A percentile compares a stretch with the other conserved stretches of the same genome.
phyloP scores from a whole-genome alignment of 2,113 vertebrate species.

The Serinus canaria region DNA sequence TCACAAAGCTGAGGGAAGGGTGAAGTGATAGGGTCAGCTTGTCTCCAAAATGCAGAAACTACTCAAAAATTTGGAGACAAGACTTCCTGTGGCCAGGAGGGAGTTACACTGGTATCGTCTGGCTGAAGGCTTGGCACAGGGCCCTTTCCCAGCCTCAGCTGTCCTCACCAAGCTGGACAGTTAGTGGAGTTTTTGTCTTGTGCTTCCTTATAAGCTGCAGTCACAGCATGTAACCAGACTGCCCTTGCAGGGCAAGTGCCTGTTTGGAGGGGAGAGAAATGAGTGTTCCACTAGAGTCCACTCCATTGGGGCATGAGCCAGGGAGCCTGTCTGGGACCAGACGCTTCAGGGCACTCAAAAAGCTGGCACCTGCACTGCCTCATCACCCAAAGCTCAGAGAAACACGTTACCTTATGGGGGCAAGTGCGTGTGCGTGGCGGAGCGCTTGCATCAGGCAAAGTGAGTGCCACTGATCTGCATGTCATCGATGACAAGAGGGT shows the following conservation, averaged over 20 bases:
- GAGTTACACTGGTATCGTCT: not conserved
- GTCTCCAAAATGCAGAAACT: not conserved
- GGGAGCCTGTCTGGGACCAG: rapidly evolving
- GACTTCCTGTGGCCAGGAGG: rapidly evolving
- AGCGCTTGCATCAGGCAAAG: not conserved
- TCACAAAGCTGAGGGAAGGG: not conserved
- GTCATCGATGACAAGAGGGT: not conserved
- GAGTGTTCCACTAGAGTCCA: not conserved
- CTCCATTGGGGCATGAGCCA: not conserved
- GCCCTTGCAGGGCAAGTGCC: not conserved
- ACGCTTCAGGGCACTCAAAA: rapidly evolving
- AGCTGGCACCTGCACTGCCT: rapidly evolving
- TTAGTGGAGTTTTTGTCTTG: not conserved
- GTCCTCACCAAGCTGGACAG: not conserved
- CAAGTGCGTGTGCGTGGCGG: rapidly evolving
- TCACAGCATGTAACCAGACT: rapidly evolving
- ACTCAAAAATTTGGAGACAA: not conserved
- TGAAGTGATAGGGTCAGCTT: not conserved
- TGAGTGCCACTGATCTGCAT: not conserved
- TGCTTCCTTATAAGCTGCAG: not conserved
- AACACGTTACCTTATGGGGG: rapidly evolving
- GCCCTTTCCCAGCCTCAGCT: not conserved
- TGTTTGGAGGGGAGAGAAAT: not conserved
- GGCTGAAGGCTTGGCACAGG: not conserved
- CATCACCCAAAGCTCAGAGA: not conserved